A percentile compares a stretch with the other conserved stretches of the same genome.
Conservation (phyloP, 2,113 vertebrate species). For the Corythaeola cristata region DNA sequence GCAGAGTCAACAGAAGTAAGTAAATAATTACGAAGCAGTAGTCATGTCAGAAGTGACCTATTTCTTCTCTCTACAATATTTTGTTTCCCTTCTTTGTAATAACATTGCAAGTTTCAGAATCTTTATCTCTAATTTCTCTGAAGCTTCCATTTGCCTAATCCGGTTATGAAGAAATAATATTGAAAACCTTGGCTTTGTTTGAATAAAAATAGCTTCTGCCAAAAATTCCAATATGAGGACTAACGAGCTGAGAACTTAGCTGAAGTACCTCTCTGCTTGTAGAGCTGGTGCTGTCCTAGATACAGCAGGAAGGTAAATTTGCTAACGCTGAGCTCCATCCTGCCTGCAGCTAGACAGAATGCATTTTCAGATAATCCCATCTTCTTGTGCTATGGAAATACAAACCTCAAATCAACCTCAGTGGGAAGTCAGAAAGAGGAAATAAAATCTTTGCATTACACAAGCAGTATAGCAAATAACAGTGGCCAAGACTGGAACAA, state of each 20-base stretch:
- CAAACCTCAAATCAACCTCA: background rate
- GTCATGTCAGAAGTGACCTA: background rate
- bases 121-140: background rate
- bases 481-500: background rate
- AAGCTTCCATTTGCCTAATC: background rate
- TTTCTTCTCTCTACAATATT: background rate
- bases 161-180: background rate
- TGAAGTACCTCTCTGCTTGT: background rate
- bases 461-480: background rate
- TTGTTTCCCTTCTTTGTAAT: background rate
- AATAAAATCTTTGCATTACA: background rate
- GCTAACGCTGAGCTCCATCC: background rate
- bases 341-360: background rate
- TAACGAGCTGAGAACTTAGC: background rate
- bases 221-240: background rate
- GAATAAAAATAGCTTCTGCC: background rate
- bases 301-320: background rate
- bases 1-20: background rate
- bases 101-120: background rate
- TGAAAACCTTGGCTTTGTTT: background rate
- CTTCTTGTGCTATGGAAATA: background rate
- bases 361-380: background rate
- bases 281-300: background rate
- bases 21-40: background rate
- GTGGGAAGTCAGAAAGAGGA: background rate